These are phyloP conservation scores for Tipula helvola DNA, from an alignment of 2,888 invertebrate genomes.

Conservation along the genomic window DNA sequence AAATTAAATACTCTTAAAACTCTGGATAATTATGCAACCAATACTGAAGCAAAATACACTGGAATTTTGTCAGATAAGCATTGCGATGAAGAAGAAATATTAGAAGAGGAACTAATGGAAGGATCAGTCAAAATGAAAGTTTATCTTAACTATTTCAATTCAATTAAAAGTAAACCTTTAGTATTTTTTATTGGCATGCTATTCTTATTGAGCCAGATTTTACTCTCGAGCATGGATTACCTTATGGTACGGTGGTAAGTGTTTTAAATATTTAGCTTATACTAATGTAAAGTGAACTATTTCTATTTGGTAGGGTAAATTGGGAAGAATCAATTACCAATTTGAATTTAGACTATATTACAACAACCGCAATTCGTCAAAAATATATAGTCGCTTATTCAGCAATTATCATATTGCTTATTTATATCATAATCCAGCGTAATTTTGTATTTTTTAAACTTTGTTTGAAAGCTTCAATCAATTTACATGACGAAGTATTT, in stretches of 20 bases:
- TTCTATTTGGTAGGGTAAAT: slow-evolving; percentile 37
- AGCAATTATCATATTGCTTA: slow-evolving; percentile 26
- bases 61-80: background rate
- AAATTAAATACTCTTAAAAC: slow-evolving; percentile 23
- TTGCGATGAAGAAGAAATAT: slow-evolving; percentile 32
- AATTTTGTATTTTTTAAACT: slow-evolving; percentile 45
- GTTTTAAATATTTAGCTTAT: no score
- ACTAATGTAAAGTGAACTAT: no score
- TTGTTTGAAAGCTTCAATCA: slow-evolving; percentile 60
- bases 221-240: slow-evolving; percentile 55
- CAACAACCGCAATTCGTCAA: slow-evolving; percentile 6
- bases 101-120: slow-evolving; percentile 45
- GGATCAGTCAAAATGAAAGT: slow-evolving; percentile 50
- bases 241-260: slow-evolving; percentile 60
- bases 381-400: slow-evolving; percentile 26
- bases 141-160: slow-evolving; percentile 42
- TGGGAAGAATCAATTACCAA: slow-evolving; percentile 27
- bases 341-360: background rate
- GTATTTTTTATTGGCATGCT: slow-evolving; percentile 38
- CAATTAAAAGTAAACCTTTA: slow-evolving; percentile 41
- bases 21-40: slow-evolving; percentile 14
- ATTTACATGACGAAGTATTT: slow-evolving; percentile 69
- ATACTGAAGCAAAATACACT: background rate
- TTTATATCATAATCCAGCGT: slow-evolving; percentile 24
- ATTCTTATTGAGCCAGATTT: slow-evolving; percentile 45